Conservation (phyloP, 2,797 vertebrate species). For the Pseudomugil gertrudae region DNA sequence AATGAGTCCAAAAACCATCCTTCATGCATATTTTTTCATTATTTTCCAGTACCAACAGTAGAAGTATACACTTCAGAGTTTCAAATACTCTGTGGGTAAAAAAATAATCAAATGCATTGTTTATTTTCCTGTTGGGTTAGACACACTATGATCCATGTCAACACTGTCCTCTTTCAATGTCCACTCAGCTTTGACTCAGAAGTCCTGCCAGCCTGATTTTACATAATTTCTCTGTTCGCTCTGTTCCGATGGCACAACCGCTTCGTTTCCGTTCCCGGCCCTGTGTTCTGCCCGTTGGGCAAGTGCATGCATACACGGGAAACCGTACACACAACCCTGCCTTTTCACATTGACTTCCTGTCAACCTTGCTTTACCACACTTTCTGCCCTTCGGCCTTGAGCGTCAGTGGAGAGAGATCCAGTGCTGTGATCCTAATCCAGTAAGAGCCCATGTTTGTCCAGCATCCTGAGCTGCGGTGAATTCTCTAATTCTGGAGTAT, state of each 20-base stretch:
- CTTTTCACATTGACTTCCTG: slow-evolving; percentile 68
- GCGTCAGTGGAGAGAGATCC: slow-evolving; percentile 46
- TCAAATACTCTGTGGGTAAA: slow-evolving; percentile 26
- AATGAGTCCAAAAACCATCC: neutral
- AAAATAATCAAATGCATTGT: slow-evolving; percentile 40
- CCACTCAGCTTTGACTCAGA: slow-evolving; percentile 65
- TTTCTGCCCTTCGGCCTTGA: slow-evolving; percentile 57
- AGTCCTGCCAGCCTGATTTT: slow-evolving; percentile 72
- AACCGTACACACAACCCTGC: slow-evolving; percentile 53
- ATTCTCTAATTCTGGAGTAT: slow-evolving; percentile 23
- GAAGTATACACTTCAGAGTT: slow-evolving; percentile 14
- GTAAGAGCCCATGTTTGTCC: slow-evolving; percentile 46
- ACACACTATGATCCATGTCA: slow-evolving; percentile 53
- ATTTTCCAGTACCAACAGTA: slow-evolving; percentile 8
- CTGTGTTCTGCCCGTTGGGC: slow-evolving; percentile 63
- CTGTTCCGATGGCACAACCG: slow-evolving; percentile 66
- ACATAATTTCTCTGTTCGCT: slow-evolving; percentile 75
- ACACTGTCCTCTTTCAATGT: slow-evolving; percentile 64
- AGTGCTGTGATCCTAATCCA: slow-evolving; percentile 68
- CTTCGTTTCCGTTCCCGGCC: slow-evolving; percentile 68
- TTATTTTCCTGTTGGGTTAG: slow-evolving; percentile 57
- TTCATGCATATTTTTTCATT: neutral
- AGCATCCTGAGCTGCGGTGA: slow-evolving; percentile 31
- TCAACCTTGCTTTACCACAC: slow-evolving; percentile 62
- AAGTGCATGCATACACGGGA: slow-evolving; percentile 40